These are phyloP conservation scores for Megaceryle torquata DNA, from an alignment of 2,113 vertebrate genomes.

Conservation along the genomic window DNA sequence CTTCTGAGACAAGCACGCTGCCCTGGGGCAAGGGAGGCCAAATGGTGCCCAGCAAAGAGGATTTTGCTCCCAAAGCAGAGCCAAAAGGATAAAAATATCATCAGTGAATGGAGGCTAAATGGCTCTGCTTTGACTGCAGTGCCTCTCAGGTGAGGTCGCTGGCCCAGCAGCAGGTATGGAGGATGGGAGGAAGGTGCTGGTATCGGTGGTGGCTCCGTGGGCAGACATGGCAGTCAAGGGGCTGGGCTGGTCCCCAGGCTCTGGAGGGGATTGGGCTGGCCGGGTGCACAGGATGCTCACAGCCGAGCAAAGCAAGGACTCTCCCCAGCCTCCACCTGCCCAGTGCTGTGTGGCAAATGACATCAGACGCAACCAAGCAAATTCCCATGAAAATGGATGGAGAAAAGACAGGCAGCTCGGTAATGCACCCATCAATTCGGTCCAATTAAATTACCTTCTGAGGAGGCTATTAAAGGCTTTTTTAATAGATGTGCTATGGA, in stretches of 20 bases:
- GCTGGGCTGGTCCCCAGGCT: neutral
- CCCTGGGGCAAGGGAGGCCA: neutral
- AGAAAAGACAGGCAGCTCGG: slow-evolving; percentile 34
- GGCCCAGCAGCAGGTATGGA: neutral
- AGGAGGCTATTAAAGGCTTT: slow-evolving; percentile 61
- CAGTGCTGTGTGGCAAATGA: neutral
- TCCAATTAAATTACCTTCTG: slow-evolving; percentile 63
- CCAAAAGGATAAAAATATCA: slow-evolving; percentile 9
- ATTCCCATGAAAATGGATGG: slow-evolving; percentile 26
- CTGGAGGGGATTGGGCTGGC: accelerated
- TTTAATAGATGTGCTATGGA: slow-evolving; percentile 44
- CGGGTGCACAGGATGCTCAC: accelerated
- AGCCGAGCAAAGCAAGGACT: neutral
- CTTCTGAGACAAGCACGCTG: accelerated
- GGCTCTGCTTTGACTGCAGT: neutral
- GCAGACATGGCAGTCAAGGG: neutral
- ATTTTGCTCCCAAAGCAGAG: slow-evolving; percentile 21
- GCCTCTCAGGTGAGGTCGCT: neutral
- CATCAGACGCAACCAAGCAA: neutral
- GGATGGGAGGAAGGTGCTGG: neutral
- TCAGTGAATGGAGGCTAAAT: neutral
- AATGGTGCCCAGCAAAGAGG: slow-evolving; percentile 34
- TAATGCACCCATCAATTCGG: slow-evolving; percentile 53
- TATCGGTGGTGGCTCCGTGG: accelerated
- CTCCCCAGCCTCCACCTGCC: neutral